These are phyloP conservation scores for Dicyrtoma fusca DNA, from an alignment of 2,888 invertebrate genomes.

Conservation along the genomic window DNA sequence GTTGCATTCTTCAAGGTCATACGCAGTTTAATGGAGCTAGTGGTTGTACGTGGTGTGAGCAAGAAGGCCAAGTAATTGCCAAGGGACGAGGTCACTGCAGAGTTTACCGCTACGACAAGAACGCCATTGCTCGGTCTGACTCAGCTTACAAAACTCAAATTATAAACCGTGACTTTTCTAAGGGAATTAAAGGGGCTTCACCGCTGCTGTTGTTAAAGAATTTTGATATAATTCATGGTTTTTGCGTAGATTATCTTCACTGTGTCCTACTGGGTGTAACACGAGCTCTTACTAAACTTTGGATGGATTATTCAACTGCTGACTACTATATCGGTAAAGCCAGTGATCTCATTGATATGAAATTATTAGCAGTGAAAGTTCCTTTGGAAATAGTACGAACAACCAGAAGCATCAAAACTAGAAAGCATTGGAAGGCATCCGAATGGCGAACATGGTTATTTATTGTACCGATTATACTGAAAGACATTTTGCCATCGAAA, in stretches of 20 bases:
- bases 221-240: constrained; percentile 50
- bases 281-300: constrained; percentile 43
- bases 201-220: constrained; percentile 15
- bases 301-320: constrained; percentile 37
- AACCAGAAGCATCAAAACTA: no score
- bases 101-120: not conserved
- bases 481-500: no score
- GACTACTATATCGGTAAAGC: not conserved
- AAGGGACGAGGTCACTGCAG: not conserved
- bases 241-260: constrained; percentile 54
- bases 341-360: not conserved
- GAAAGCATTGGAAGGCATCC: no score
- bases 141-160: no score
- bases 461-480: no score
- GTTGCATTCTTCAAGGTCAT: not conserved
- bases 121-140: no score
- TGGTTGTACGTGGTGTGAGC: not conserved
- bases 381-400: no score
- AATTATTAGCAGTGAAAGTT: no score
- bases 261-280: constrained; percentile 51
- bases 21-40: not conserved
- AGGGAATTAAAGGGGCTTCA: constrained; percentile 18
- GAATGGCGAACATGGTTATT: no score
- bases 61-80: not conserved
- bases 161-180: no score